These are phyloP conservation scores for Takifugu rubripes DNA, from an alignment of 2,797 vertebrate genomes.

Conservation along the genomic window DNA sequence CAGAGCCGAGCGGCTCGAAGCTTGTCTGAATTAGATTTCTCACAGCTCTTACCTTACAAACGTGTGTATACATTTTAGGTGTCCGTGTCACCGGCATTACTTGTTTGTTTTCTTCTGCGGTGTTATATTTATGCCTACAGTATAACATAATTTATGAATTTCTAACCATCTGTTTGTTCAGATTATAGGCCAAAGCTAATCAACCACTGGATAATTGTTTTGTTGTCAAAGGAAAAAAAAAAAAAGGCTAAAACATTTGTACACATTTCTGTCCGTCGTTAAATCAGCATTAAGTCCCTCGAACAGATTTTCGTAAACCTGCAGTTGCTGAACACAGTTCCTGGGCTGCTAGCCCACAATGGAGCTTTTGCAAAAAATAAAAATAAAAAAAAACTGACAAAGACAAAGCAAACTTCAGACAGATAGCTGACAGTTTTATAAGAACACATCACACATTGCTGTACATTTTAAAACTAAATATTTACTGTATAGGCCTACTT, in stretches of 20 bases:
- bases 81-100: slow-evolving; percentile 45
- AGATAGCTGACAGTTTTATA: slow-evolving; percentile 68
- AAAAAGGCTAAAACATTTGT: not conserved
- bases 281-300: slow-evolving; percentile 25
- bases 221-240: slow-evolving; percentile 13
- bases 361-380: slow-evolving; percentile 67
- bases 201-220: slow-evolving; percentile 50
- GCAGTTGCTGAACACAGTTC: slow-evolving; percentile 57
- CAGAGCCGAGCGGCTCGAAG: slow-evolving; percentile 56
- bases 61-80: slow-evolving; percentile 52
- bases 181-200: slow-evolving; percentile 64
- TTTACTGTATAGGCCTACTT: slow-evolving; percentile 57
- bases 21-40: slow-evolving; percentile 47
- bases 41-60: slow-evolving; percentile 73
- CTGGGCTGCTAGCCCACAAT: slow-evolving; percentile 60
- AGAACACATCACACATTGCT: slow-evolving; percentile 61
- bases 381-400: slow-evolving; percentile 40
- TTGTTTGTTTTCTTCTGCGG: slow-evolving; percentile 50
- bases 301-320: slow-evolving; percentile 48
- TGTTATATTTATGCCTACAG: slow-evolving; percentile 39
- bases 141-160: slow-evolving; percentile 53
- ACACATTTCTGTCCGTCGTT: slow-evolving; percentile 33
- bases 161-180: slow-evolving; percentile 38
- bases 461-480: slow-evolving; percentile 59
- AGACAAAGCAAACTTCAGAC: slow-evolving; percentile 46